Evolutionary conservation across 1,140 invertebrate species (phyloP).

Genomic region (Helicoverpa zea): DNA sequence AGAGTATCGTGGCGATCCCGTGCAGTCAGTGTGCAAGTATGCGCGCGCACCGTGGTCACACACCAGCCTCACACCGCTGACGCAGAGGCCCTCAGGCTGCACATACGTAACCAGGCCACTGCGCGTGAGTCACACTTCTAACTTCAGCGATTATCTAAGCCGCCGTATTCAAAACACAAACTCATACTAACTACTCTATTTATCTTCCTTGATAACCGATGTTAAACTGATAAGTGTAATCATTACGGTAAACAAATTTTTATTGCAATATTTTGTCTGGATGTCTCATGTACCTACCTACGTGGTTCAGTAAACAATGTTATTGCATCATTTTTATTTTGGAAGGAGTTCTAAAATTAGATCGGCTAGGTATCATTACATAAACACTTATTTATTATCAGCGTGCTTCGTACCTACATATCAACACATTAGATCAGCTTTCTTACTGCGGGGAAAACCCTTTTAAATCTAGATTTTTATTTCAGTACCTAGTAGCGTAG

Average conservation of each 20-base stretch:
- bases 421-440: too few species aligned
- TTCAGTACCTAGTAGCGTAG: too few species aligned
- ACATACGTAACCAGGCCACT: conserved; percentile 75
- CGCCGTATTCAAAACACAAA: not conserved
- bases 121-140: conserved; percentile 58
- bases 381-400: too few species aligned
- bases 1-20: conserved; percentile 82
- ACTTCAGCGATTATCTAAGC: not conserved
- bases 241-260: conserved; percentile 11
- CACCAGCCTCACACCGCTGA: conserved; percentile 86
- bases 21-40: conserved; percentile 66
- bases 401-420: too few species aligned
- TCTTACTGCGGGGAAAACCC: too few species aligned
- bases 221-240: not conserved
- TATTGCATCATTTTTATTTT: not conserved
- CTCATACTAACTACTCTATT: not conserved
- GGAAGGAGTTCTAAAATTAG: not conserved
- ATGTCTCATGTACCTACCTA: not conserved
- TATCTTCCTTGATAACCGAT: not conserved
- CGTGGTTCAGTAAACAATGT: not conserved
- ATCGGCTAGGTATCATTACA: not conserved
- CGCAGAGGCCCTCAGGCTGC: conserved; percentile 81
- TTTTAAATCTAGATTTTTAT: too few species aligned
- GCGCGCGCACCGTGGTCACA: conserved; percentile 83
- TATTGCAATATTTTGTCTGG: conserved; percentile 16